Evolutionary conservation across 1,140 invertebrate species (phyloP), one percentile per base, ranked within the genome.

Genomic region (Nautilus pompilius): DNA sequence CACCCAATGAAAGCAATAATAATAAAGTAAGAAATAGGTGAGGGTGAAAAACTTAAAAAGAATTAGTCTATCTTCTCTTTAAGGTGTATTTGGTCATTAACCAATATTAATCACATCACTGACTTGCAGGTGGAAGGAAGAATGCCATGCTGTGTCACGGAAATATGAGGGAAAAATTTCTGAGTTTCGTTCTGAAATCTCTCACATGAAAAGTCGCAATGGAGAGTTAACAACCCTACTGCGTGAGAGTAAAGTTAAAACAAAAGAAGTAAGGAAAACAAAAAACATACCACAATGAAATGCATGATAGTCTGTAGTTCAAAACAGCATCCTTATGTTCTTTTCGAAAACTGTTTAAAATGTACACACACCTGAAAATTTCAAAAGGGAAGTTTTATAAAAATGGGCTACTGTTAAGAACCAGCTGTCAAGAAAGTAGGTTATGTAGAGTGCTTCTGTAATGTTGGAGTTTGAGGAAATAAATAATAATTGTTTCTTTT

Each of bases 121-220:
- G 26, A 41, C 17, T 45, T 70, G 26, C 66, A 81, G 80, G 65
- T 82, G 79, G 80, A 82, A 82, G 61, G 79, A 82, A 69, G 79
- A 82, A 67, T 82, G 79, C 60, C 73, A 77, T 15, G 67, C 70
- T 15, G 73, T 79, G 51, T 74, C 75, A 26, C 70, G 74, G 56
- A 80, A 81, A 54, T 78, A 78, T 72, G 79, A 82, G 65, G 60
- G 51, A 2, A 79, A 76, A 60, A 34, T 82, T 17, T 70, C 64
- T 20, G 75, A 80, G 41, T 49, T 74, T 32, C 63, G 77, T 29
- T 54, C 54, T 29, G 78, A 80, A 56, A 53, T 76, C 3, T 70
- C 56, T 45, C 68, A 73, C 53, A 56, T 75, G 28, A 76, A 78
- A 60, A 72, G 65, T 22, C 58, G 80, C 41, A 77, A 76, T 62